A percentile compares a stretch with the other conserved stretches of the same genome.
phyloP scores from a whole-genome alignment of 1,140 invertebrate species.

The Apis florea region DNA sequence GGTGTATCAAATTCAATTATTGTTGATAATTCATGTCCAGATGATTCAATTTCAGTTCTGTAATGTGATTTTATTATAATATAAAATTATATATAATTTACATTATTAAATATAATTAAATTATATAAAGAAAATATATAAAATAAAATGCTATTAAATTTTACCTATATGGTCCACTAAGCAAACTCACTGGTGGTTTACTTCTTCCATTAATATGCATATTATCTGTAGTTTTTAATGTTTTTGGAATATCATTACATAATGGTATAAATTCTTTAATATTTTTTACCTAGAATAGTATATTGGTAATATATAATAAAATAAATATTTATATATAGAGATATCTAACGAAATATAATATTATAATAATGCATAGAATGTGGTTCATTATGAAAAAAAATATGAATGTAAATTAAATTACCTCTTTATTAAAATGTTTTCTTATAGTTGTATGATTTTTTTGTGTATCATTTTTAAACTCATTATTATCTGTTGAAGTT shows the following conservation, averaged over 20 bases:
- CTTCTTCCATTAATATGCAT: constrained; percentile 44
- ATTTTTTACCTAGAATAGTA: constrained; percentile 51
- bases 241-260: constrained; percentile 69
- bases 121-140: neutral
- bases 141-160: neutral
- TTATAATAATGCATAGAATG: neutral
- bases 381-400: neutral
- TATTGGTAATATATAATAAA: neutral
- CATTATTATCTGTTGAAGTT: neutral
- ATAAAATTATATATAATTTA: neutral
- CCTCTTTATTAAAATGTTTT: constrained; percentile 28
- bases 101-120: neutral
- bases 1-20: constrained; percentile 85
- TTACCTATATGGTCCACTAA: constrained; percentile 68
- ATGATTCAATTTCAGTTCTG: constrained; percentile 66
- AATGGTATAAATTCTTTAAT: constrained; percentile 60
- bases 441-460: neutral
- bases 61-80: constrained; percentile 27
- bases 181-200: constrained; percentile 70
- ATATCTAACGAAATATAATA: neutral
- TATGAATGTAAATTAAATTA: constrained; percentile 14
- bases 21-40: constrained; percentile 83
- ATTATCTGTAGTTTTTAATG: constrained; percentile 47
- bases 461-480: constrained; percentile 11
- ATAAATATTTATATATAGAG: neutral